phyloP scores from a whole-genome alignment of 2,113 vertebrate genomes.

The Myodes glareolus region DNA sequence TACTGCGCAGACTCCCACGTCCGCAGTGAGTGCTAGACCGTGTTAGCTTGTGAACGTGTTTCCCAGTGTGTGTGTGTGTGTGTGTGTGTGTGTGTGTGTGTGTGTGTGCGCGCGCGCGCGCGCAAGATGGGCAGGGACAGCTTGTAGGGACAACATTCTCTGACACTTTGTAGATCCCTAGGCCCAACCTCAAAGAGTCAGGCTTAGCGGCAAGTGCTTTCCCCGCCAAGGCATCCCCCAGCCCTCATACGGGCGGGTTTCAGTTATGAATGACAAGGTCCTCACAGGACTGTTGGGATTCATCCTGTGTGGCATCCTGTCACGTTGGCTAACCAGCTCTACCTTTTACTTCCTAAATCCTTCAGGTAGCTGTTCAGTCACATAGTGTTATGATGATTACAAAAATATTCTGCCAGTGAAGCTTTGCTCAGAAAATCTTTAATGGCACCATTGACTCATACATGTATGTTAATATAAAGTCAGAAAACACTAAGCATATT shows the following conservation, averaged over 20 bases:
- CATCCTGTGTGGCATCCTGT: no score
- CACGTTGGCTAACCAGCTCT: background rate
- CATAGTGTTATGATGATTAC: background rate
- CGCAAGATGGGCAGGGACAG: no score
- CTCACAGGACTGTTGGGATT: background rate
- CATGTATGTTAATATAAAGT: background rate
- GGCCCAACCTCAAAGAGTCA: background rate
- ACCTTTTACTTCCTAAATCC: background rate
- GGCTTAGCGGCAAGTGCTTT: background rate
- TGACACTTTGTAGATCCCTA: no score
- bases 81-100: no score
- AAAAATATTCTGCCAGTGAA: background rate
- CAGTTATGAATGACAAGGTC: background rate
- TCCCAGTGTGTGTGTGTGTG: no score
- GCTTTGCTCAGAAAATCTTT: background rate
- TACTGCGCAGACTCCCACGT: slow-evolving; percentile 92
- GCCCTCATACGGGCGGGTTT: background rate
- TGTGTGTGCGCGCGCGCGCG: no score
- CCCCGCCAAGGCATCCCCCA: background rate
- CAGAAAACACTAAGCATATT: background rate
- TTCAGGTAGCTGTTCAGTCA: background rate
- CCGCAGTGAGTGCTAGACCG: slow-evolving; percentile 87
- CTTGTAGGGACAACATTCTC: background rate
- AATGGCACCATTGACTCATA: background rate
- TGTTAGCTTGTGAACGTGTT: background rate